Conservation (phyloP, 23 tunicate species). For the Halocynthia roretzi region DNA sequence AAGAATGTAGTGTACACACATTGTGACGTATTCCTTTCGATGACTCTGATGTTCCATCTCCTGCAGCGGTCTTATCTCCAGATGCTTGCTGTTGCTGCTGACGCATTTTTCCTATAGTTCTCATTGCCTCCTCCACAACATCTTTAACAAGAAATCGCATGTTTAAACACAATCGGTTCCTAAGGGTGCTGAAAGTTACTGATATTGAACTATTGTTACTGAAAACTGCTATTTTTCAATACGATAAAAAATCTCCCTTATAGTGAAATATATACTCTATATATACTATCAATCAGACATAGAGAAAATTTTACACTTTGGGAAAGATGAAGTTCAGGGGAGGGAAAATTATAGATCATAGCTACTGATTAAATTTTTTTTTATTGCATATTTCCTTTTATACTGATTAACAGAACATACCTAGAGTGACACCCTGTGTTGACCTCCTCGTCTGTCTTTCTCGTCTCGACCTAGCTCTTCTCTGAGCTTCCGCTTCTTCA, state of each 20-base stretch:
- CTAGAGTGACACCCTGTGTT: constrained; percentile 96
- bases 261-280: neutral
- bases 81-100: constrained; percentile 47
- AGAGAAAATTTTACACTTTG: neutral
- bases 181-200: too few species aligned
- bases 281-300: neutral
- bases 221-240: neutral
- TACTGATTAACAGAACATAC: constrained; percentile 24
- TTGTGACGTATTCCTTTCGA: neutral
- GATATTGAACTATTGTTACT: too few species aligned
- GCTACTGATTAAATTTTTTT: neutral
- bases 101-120: constrained; percentile 54
- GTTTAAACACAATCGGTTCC: too few species aligned
- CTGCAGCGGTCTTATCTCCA: constrained; percentile 24
- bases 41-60: neutral
- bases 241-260: neutral
- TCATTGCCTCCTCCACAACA: constrained; percentile 90
- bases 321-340: neutral
- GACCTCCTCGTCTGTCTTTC: constrained; percentile 86
- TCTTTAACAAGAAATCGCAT: constrained; percentile 23
- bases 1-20: too few species aligned
- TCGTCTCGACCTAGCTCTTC: constrained; percentile 78
- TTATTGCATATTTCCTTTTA: neutral
- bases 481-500: constrained; percentile 91
- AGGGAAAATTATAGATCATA: neutral